Evolutionary conservation across 2,113 vertebrate genomes (phyloP), one percentile per base, ranked within the genome.

Genomic region (Turdus rufiventris): DNA sequence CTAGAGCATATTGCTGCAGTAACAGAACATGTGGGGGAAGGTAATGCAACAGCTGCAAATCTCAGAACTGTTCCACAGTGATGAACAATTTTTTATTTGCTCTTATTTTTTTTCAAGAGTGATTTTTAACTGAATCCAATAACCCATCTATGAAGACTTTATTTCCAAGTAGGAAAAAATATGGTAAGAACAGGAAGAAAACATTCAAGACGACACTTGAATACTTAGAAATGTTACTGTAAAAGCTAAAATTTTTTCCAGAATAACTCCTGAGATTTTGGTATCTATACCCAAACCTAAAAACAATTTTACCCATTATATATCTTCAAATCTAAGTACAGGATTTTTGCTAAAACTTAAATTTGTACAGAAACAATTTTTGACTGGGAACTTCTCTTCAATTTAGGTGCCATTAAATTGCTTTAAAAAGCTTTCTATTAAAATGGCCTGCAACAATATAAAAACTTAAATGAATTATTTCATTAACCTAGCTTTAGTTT

Each of bases 201-300:
- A 85, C 31, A 26, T 28, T 48, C 5, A 61, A 34, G 31, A 75
- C 33, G 0, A 0, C 4, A 50, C 8, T 42, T 14, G 28, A 70
- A 53, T n/a, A 36, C 10, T 40, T 31, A 10, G 12, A 34, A 47
- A 74, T 91, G 85, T 42, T 87, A 58, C 19, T 13, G 1, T 12
- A 38, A 29, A 3, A 13, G 10, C 9, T 47, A 38, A 85, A 78
- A 56, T 51, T 61, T 78, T 78, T 43, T 25, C 26, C 34, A 47
- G 29, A 93, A 40, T 17, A 53, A n/a, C n/a, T 45, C 47, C 34
- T 65, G 20, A 75, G 10, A 74, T 58, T 51, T 88, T 75, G 18
- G 8, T 79, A 65, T 25, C 58, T 83, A 36, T 21, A 19, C 3
- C 4, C 21, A 79, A 83, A 92, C 14, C 10, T 42, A 54, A 60